Evolutionary conservation across 2,113 vertebrate genomes (phyloP).

Genomic region (Athene cunicularia): DNA sequence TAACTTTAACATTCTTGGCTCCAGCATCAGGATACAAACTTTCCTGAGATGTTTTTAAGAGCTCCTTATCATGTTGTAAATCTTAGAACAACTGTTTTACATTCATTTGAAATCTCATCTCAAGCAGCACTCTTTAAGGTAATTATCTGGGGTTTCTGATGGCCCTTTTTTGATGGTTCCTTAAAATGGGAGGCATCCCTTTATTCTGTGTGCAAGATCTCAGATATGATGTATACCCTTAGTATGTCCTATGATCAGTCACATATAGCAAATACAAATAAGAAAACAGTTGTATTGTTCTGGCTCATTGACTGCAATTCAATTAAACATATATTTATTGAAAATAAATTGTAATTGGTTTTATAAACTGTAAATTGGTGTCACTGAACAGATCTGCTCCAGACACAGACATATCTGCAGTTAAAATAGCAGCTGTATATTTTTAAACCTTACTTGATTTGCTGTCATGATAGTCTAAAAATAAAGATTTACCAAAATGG

Average conservation of each 20-base stretch:
- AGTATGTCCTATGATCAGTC: background rate
- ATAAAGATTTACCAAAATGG: constrained; percentile 34
- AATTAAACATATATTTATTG: background rate
- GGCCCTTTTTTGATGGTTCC: background rate
- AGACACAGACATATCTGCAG: background rate
- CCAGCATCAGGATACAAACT: background rate
- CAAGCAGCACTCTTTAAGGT: background rate
- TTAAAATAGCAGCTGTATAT: constrained; percentile 38
- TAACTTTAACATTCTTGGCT: background rate
- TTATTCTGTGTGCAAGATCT: background rate
- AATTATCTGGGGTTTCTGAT: background rate
- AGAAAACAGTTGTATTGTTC: background rate
- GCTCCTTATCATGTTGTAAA: background rate
- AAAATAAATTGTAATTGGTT: background rate
- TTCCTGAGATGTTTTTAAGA: background rate
- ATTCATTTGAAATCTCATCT: background rate
- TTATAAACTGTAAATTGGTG: background rate
- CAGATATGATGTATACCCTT: background rate
- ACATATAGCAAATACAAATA: background rate
- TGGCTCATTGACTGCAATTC: background rate
- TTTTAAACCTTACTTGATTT: constrained; percentile 50
- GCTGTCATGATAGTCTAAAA: constrained; percentile 25
- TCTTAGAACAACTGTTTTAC: background rate
- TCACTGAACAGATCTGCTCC: background rate
- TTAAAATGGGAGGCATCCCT: background rate